Conservation (phyloP, 1,140 invertebrate species). For the Anoplolepis gracilipes region DNA sequence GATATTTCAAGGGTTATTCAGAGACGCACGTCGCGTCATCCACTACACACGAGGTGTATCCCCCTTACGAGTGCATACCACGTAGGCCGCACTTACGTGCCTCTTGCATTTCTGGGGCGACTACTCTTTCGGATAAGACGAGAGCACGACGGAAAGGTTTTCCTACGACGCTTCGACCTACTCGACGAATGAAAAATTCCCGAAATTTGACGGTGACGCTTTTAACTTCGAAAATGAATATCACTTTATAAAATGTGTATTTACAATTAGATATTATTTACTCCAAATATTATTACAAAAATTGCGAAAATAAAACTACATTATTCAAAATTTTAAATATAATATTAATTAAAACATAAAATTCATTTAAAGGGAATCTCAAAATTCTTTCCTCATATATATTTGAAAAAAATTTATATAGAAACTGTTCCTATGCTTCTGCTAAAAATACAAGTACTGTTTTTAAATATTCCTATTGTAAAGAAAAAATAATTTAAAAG, state of each 20-base stretch:
- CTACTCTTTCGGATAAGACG: slow-evolving; percentile 17
- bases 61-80: slow-evolving; percentile 34
- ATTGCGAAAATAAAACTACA: too few relatives aligned
- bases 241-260: neutral
- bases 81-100: slow-evolving; percentile 28
- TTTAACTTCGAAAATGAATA: neutral
- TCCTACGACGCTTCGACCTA: neutral
- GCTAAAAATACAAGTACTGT: too few relatives aligned
- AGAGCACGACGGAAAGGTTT: slow-evolving; percentile 23
- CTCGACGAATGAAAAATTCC: slow-evolving; percentile 29
- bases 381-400: too few relatives aligned
- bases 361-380: too few relatives aligned
- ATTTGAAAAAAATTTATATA: too few relatives aligned
- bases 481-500: too few relatives aligned
- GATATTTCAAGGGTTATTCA: slow-evolving; percentile 74
- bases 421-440: too few relatives aligned
- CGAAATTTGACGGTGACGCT: neutral
- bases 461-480: too few relatives aligned
- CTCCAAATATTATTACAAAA: too few relatives aligned
- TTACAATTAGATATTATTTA: too few relatives aligned
- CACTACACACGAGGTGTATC: slow-evolving; percentile 41
- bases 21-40: slow-evolving; percentile 50
- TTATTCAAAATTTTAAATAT: too few relatives aligned
- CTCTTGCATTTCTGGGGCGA: slow-evolving; percentile 18
- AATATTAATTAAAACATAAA: too few relatives aligned